Conservation (phyloP, 2,113 vertebrate species). For the Eudyptes chrysolophus region DNA sequence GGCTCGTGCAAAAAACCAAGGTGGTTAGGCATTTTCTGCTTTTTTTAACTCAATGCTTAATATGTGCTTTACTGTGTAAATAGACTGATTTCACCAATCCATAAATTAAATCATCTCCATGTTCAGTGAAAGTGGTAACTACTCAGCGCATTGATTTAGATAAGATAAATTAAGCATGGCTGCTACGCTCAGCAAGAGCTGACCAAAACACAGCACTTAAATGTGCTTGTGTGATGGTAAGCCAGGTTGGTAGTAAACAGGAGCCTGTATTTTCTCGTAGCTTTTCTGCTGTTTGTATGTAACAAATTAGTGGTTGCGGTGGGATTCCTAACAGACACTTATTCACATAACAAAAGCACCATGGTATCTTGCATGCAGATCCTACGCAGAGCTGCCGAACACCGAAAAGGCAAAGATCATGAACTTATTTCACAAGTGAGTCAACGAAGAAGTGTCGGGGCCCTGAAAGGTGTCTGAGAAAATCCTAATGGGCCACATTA, state of each 20-base stretch:
- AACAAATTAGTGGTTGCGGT: not conserved
- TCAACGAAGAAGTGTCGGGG: not conserved
- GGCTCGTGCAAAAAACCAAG: rapidly evolving
- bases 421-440: not conserved
- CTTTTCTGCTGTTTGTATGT: not conserved
- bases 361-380: not conserved
- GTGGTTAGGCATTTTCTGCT: not conserved
- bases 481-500: not conserved
- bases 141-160: not conserved
- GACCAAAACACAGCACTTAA: not conserved
- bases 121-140: not conserved
- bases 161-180: not conserved
- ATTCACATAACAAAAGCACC: not conserved
- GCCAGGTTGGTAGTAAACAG: not conserved
- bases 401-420: not conserved
- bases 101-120: not conserved
- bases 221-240: not conserved
- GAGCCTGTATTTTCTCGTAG: not conserved
- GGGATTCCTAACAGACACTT: not conserved
- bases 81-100: not conserved
- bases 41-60: not conserved
- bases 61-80: not conserved
- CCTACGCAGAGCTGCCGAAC: not conserved
- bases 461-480: not conserved
- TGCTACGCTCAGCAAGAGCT: not conserved